Evolutionary conservation across 2,888 invertebrate genomes (phyloP), one percentile per base, ranked within the genome.

Genomic region (Aethes cnicana): DNA sequence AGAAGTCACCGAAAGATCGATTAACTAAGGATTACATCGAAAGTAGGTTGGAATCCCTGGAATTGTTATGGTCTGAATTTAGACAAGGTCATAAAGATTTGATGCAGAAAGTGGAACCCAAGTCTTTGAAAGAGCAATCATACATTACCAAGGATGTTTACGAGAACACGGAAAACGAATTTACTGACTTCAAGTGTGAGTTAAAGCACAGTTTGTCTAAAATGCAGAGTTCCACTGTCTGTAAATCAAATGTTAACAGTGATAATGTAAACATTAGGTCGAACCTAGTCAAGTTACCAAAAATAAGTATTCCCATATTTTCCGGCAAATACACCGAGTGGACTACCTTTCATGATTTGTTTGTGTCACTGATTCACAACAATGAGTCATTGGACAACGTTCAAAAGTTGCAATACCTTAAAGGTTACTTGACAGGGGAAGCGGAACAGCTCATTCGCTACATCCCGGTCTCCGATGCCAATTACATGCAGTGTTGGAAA

Each of bases 401-500:
- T 4, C 41, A 41, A 23, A 23, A 23, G n/a, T n/a, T n/a, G n/a
- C n/a, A n/a, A 23, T 7, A 28, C 11, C 28, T 28, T 11, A 28
- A 28, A 7, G 28, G 12, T 3, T 28, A 25, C 9, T 25, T 25
- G n/a, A 25, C 25, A 4, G 25, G 25, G 1, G 25, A 25, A 25
- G 25, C 25, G 4, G 28, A 28, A 7, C 36, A 36, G 18, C 21
- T 36, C 2, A 9, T 36, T 7, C 11, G 36, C 9, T 6, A 50
- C 6, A 37, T 47, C 11, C 47, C 55, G 4, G 36, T 47, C 1
- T 33, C 39, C 0, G 30, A 39, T 0, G 33, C 21, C 4, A 54
- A 54, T 30, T 54, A 44, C 21, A 2, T 6, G 6, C n/a, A 8
- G 2, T 54, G 48, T 44, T 54, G 54, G 48, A 9, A 17, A n/a